phyloP scores from a whole-genome alignment of 2,888 invertebrate genomes.

The Sepioteuthis lessoniana region DNA sequence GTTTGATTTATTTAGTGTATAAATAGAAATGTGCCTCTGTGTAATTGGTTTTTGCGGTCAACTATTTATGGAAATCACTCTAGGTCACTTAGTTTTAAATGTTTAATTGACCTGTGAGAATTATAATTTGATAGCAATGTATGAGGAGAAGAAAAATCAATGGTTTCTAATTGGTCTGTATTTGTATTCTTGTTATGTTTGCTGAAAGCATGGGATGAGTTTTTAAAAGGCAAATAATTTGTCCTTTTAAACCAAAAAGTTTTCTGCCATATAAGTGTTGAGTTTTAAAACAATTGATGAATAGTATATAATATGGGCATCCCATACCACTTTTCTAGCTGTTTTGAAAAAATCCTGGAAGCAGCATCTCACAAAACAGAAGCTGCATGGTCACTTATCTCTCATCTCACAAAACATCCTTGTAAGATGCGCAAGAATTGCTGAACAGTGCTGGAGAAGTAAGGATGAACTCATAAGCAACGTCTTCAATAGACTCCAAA shows the following conservation, averaged over 20 bases:
- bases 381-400: too few species aligned
- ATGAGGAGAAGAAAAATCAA: not conserved
- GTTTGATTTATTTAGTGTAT: not conserved
- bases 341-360: too few species aligned
- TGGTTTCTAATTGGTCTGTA: constrained; percentile 6
- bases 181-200: not conserved
- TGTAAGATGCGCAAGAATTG: too few species aligned
- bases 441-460: too few species aligned
- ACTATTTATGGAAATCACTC: not conserved
- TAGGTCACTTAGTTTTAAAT: not conserved
- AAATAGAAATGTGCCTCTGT: not conserved
- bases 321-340: too few species aligned
- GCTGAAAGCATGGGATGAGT: not conserved
- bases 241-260: not conserved
- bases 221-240: not conserved
- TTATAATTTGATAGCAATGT: not conserved
- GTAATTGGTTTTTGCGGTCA: not conserved
- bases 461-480: too few species aligned
- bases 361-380: too few species aligned
- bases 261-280: too few species aligned
- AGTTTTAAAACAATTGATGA: too few species aligned
- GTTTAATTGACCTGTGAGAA: not conserved
- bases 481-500: too few species aligned
- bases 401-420: too few species aligned
- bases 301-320: too few species aligned